Conservation (phyloP, 1,140 invertebrate genomes). For the Drosophila santomea region DNA sequence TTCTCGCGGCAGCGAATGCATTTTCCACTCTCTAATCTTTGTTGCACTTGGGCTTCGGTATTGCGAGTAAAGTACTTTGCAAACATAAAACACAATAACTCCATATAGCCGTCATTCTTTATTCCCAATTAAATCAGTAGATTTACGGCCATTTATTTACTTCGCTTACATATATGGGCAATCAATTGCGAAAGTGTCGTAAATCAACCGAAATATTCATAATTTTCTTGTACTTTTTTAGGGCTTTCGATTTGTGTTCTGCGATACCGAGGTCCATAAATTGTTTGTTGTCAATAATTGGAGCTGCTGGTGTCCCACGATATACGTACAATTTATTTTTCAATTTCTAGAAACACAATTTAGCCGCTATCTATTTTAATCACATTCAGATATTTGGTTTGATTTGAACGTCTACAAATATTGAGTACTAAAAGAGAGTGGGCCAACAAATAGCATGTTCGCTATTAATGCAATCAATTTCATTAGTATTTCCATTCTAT, state of each 20-base stretch:
- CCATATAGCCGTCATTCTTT: constrained; percentile 2
- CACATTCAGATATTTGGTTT: too few species aligned
- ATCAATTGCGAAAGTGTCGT: constrained; percentile 38
- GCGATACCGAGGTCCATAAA: constrained; percentile 17
- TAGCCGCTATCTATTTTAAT: too few species aligned
- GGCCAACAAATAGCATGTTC: too few species aligned
- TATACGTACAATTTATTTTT: neutral
- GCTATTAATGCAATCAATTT: neutral
- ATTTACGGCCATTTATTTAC: constrained; percentile 33
- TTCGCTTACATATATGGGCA: constrained; percentile 9
- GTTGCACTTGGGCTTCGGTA: constrained; percentile 29
- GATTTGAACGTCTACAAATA: too few species aligned
- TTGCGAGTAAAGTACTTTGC: neutral
- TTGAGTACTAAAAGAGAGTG: too few species aligned
- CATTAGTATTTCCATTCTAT: fast-evolving
- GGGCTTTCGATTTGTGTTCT: constrained; percentile 14
- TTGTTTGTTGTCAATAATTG: constrained; percentile 18
- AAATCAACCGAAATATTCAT: constrained; percentile 26
- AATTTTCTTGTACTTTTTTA: constrained; percentile 20
- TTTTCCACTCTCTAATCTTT: constrained; percentile 20
- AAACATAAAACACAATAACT: constrained; percentile 20
- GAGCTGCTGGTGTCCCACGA: constrained; percentile 4
- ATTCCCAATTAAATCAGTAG: constrained; percentile 40
- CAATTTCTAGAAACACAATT: too few species aligned
- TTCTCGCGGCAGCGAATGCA: constrained; percentile 17